Conservation (phyloP, 2,113 vertebrate genomes). For the Urocitellus parryii region DNA sequence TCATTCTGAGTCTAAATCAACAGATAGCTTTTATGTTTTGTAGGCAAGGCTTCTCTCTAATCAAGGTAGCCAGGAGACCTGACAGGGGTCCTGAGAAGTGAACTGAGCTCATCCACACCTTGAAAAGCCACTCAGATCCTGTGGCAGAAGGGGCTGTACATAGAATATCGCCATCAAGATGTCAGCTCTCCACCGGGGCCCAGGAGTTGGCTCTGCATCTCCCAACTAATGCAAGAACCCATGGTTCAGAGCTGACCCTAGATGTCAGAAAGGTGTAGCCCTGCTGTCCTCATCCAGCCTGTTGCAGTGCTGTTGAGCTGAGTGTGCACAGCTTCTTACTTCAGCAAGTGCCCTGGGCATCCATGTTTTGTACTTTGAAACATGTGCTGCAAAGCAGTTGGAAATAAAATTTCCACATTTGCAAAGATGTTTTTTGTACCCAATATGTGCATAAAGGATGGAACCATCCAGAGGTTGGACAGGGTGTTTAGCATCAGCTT, state of each 20-base stretch:
- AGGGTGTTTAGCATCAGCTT: accelerated
- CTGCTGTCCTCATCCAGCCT: not conserved
- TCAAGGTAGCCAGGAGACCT: not conserved
- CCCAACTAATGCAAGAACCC: not conserved
- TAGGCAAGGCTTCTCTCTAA: not conserved
- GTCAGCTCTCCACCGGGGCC: accelerated
- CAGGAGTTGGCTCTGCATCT: accelerated
- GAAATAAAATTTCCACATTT: not conserved
- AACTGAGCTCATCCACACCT: not conserved
- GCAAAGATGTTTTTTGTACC: not conserved
- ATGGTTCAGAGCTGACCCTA: not conserved
- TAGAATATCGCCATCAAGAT: not conserved
- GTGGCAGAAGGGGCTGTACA: not conserved
- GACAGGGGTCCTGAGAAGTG: not conserved
- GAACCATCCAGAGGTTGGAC: not conserved
- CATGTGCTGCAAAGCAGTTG: not conserved
- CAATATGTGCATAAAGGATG: not conserved
- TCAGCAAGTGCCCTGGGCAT: not conserved
- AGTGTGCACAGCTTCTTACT: not conserved
- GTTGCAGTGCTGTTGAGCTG: not conserved
- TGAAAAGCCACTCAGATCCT: not conserved
- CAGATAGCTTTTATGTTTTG: not conserved
- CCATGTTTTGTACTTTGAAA: not conserved
- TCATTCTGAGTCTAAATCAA: not conserved
- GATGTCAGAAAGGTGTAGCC: not conserved